Conservation (phyloP, 2,888 invertebrate genomes). For the Cybosia mesomella region DNA sequence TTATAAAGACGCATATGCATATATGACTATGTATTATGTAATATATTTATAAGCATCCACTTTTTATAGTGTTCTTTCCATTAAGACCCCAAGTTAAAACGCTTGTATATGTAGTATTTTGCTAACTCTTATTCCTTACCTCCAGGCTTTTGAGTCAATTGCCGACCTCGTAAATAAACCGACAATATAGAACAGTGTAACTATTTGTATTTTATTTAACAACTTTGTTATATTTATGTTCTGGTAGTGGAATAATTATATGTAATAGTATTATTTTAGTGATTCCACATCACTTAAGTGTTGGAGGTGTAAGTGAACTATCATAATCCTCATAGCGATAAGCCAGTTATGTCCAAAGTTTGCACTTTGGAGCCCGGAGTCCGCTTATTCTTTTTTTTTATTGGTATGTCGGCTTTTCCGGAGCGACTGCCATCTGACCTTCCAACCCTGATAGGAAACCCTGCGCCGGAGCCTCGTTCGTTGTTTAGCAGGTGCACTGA, state of each 20-base stretch:
- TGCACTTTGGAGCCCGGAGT: too few relatives aligned
- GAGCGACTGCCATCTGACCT: too few relatives aligned
- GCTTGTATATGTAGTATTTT: neutral
- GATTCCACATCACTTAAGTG: neutral
- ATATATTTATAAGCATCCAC: neutral
- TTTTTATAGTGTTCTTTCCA: neutral
- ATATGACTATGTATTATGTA: neutral
- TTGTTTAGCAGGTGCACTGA: too few relatives aligned
- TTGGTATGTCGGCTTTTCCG: too few relatives aligned
- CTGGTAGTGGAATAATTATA: neutral
- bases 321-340: too few relatives aligned
- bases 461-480: too few relatives aligned
- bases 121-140: neutral
- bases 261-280: neutral
- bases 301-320: too few relatives aligned
- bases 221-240: neutral
- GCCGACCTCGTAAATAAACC: neutral
- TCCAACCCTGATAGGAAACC: too few relatives aligned
- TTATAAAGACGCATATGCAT: neutral
- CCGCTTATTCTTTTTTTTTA: too few relatives aligned
- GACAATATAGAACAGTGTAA: neutral
- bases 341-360: too few relatives aligned
- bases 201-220: slow-evolving; percentile 3
- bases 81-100: neutral
- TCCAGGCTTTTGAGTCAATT: neutral